A percentile compares a stretch with the other conserved stretches of the same genome.
Conservation (phyloP, 2,113 vertebrate genomes). For the Bufo bufo region DNA sequence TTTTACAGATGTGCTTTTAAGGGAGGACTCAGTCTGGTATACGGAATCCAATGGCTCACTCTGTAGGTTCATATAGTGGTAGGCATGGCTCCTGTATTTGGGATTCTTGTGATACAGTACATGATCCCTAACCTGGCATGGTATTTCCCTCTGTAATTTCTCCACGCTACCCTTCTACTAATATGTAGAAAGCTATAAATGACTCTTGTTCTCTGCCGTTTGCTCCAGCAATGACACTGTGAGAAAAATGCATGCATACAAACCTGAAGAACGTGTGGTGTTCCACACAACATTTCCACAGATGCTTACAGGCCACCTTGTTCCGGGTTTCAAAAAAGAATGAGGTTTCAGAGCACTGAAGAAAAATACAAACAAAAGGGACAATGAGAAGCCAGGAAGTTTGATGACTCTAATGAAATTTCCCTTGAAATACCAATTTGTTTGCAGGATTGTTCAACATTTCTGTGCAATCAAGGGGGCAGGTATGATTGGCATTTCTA, state of each 20-base stretch:
- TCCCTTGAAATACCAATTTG: not conserved
- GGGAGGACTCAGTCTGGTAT: not conserved
- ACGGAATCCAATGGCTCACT: not conserved
- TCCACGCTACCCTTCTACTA: no score
- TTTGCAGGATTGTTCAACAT: not conserved
- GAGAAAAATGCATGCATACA: conserved; percentile 14
- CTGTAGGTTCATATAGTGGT: not conserved
- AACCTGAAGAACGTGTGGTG: conserved; percentile 91
- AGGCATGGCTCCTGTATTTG: no score
- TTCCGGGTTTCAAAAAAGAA: conserved; percentile 86
- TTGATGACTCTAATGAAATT: conserved; percentile 4
- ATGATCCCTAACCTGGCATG: no score
- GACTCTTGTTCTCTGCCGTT: not conserved
- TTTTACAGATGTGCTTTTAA: no score
- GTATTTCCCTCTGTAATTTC: no score
- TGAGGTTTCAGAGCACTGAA: conserved; percentile 87
- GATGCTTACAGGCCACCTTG: conserved; percentile 83
- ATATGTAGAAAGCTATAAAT: no score
- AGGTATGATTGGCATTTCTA: conserved; percentile 32
- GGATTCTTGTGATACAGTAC: no score
- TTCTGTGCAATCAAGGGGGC: not conserved
- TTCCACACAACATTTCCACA: conserved; percentile 91
- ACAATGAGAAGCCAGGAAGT: not conserved
- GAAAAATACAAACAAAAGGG: conserved; percentile 39
- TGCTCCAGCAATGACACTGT: not conserved